Evolutionary conservation across 1,140 invertebrate genomes (phyloP), one percentile per base, ranked within the genome.

Genomic region (Zaprionus gabonicus): DNA sequence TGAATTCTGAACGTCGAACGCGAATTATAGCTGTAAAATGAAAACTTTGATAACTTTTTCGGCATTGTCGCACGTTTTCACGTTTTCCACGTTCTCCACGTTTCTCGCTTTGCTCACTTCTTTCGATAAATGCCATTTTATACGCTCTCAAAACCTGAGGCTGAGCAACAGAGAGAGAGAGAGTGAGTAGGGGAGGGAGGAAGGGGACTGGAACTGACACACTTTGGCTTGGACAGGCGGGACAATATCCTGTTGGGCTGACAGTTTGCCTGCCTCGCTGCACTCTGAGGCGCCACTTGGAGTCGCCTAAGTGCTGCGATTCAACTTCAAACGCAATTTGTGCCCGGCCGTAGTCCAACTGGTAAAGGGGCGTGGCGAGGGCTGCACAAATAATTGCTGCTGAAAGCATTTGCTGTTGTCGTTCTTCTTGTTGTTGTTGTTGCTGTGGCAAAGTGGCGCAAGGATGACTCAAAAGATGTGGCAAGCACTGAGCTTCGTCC

Each of bases 331-430:
- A 90, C 80, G 80, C 76, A 80, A 82, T 87, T 85, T 85, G 70
- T 72, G 73, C 68, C 70, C 49, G 46, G 15, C 13, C 3, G 9
- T 20, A 15, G 49, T 23, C 17, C 15, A 13, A 34, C 57, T 20
- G 28, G 57, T 23, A 58, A 27, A 28, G 36, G 31, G 41, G 25
- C 53, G 53, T 76, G 69, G 69, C 46, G 10, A 25, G 20, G 78
- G 71, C 71, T 78, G 84, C 84, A 81, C 78, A 87, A 91, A 91
- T 83, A 91, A 91, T 91, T 91, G 83, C 87, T 83, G 83, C 67
- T 91, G 81, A 91, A 91, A 91, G 88, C 83, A 91, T 87, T 91
- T 91, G 87, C 70, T 78, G 65, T 53, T 36, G 23, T 15, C 38
- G 13, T 15, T 41, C 0, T 41, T 91, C 80, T 64, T 75, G 66